Base-by-base conservation (phyloP, 2,888 invertebrate species). In the Chrysomela aeneicollis region DNA sequence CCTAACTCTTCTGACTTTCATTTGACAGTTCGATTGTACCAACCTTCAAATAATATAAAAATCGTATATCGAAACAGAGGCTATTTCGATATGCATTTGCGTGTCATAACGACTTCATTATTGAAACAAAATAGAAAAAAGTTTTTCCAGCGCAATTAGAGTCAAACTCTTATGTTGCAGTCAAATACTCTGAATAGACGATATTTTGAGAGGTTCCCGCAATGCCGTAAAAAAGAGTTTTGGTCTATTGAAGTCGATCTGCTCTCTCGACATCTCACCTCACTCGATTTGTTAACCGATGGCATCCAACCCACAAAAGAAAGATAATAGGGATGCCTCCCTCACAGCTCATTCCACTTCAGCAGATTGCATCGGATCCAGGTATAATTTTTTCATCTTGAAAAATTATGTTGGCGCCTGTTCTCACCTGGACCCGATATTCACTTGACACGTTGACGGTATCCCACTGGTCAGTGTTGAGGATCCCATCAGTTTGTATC, bases 341-440 rank as follows among this genome's bases (percentile, higher is more conserved):
- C 42, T 42, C 6, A 42, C 42, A 42, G 3, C 42, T 42, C 15
- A 42, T 42, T 42, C 42, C 42, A 15, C 42, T 42, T 42, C 42
- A 26, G 19, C 10, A 26, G 51, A 53, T 15, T 9, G 65, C 61
- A 61, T 65, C 53, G 65, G 37, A 53, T 65, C 53, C 65, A 60
- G 65, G 65, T 65, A 65, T 61, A 61, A 32, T 58, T 37, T 61
- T 58, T 9, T 54, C 63, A 2, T 47, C 62, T 64, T 70, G 64
- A 70, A 70, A 70, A 70, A 67, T 66, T 64, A 64, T 62, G 59
- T 54, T 70, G 69, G 69, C 69, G 69, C 69, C 69, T 66, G 64
- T 70, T 70, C 61, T 67, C 69, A 70, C 67, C 66, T 70, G 69
- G 47, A 19, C 50, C 35, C 54, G 62, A 65, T 61, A 61, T 66